Base-by-base conservation (phyloP, 1,140 invertebrate genomes). In the Apolygus lucorum region DNA sequence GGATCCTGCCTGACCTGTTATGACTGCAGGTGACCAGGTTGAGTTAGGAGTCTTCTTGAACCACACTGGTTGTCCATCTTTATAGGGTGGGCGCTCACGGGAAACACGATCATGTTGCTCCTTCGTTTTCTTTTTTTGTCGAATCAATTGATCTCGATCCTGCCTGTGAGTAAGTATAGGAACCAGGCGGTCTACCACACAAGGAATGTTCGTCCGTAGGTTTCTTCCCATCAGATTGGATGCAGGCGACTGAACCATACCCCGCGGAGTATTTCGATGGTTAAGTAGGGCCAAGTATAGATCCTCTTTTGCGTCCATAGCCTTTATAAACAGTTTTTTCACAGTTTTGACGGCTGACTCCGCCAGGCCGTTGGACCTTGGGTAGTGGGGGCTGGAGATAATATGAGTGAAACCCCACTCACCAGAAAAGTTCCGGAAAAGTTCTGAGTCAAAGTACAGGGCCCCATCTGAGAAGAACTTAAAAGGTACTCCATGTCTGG, bases 281-380 rank as follows among this genome's bases (percentile, higher is more conserved):
- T 67, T 67, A 8, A 67, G 34, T 42, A 67, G 65, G 13, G 65
- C 65, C 29, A 67, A 67, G 34, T 34, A 67, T 2, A 29, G 65
- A 67, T 67, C 65, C 65, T 67, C 65, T 34, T 67, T 29, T 34
- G 65, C 65, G 42, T 67, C 65, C 27, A 67, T 67, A 14, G 65
- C 65, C 34, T 67, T 67, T 2, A 17, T 67, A 25, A 68, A 68
- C 25, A 59, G 24, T 52, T 68, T 52, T 28, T 68, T 52, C 24
- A 54, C 24, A 1, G 52, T 68, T 25, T 59, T 68, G 11, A 68
- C 67, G 22, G 52, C 42, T 26, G 21, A 42, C 27, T 68, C 67
- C 2, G 52, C 67, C 34, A 54, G 49, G 25, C 67, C 67, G 28
- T 68, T 68, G 21, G 67, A 68, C 49, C 49, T 68, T 24, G 67